Conservation (phyloP, 2,797 vertebrate genomes). For the Scolopax bukidnonensis region DNA sequence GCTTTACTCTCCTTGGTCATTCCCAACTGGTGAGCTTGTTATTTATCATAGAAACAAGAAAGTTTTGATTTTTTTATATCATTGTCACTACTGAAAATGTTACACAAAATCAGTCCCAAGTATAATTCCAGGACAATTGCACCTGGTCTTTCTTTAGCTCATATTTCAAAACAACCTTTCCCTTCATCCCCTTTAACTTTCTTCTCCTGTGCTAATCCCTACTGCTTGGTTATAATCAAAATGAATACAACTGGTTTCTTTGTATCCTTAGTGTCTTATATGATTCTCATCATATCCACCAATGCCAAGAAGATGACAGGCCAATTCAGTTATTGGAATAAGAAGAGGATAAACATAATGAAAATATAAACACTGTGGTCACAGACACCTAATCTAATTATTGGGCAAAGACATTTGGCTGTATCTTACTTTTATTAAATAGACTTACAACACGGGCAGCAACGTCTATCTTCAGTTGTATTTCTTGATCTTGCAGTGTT, state of each 20-base stretch:
- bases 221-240: background rate
- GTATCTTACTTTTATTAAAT: background rate
- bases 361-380: background rate
- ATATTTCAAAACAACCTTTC: background rate
- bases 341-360: background rate
- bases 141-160: background rate
- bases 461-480: slow-evolving; percentile 75
- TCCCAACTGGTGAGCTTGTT: background rate
- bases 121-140: background rate
- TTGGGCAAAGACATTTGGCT: background rate
- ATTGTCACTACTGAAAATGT: background rate
- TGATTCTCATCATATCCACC: background rate
- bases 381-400: background rate
- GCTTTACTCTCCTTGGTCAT: background rate
- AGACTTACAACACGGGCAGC: slow-evolving; percentile 83
- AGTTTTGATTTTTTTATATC: background rate
- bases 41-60: background rate
- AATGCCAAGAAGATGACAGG: background rate
- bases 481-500: slow-evolving; percentile 74
- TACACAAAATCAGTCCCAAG: background rate
- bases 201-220: background rate
- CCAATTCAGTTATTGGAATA: background rate
- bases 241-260: background rate
- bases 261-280: background rate
- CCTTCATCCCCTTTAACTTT: background rate